phyloP scores from a whole-genome alignment of 1,140 invertebrate genomes.

The Monochamus saltuarius region DNA sequence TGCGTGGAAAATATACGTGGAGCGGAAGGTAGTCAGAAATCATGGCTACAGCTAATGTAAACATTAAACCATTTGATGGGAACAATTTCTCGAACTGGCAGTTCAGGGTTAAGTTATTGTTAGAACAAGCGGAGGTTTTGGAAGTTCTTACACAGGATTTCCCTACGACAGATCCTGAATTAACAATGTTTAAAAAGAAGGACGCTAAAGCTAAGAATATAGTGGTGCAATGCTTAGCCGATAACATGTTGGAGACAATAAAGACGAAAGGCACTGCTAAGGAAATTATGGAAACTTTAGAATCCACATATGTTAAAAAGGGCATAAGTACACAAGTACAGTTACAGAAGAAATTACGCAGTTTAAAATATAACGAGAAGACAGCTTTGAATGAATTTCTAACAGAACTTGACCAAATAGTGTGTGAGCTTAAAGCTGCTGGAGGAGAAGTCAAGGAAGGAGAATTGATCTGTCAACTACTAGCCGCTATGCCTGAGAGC shows the following conservation, averaged over 20 bases:
- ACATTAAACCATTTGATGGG: constrained; percentile 29
- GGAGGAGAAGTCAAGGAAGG: background rate
- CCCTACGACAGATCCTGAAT: constrained; percentile 6
- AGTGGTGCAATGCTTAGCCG: constrained; percentile 19
- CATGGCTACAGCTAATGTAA: no score
- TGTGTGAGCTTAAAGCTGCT: background rate
- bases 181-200: constrained; percentile 16
- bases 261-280: constrained; percentile 7
- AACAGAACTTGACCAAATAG: constrained; percentile 1
- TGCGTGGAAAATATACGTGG: no score
- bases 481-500: background rate
- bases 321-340: background rate
- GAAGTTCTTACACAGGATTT: constrained; percentile 12
- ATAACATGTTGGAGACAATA: constrained; percentile 14
- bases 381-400: background rate
- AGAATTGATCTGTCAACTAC: background rate
- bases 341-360: background rate
- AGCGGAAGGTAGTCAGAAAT: no score
- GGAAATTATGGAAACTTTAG: constrained; percentile 4
- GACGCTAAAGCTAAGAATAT: constrained; percentile 23
- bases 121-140: constrained; percentile 22
- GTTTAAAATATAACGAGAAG: background rate
- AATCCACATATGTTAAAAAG: background rate
- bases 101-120: constrained; percentile 24
- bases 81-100: constrained; percentile 27